Evolutionary conservation across 2,797 vertebrate species (phyloP), one percentile per base, ranked within the genome.

Genomic region (Ciconia nigra): DNA sequence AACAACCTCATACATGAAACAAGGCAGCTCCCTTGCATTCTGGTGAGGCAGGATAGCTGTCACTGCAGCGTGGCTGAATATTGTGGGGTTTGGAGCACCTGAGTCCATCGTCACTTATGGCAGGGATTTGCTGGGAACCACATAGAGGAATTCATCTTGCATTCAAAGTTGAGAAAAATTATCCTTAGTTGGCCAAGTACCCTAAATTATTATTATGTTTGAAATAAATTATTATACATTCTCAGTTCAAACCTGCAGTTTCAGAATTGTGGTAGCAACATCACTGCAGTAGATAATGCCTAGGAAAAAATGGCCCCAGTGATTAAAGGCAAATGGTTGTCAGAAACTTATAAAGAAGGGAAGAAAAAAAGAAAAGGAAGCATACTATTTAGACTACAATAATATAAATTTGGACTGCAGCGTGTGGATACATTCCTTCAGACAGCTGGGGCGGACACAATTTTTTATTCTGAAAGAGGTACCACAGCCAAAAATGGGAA

Each of bases 391-490:
- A 89, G 78, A 83, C 57, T 85, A 52, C 14, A 71, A 1, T 70
- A 92, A 73, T 77, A 86, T 26, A 69, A 91, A 85, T 87, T 88
- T 94, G 89, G 79, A 83, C 57, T 49, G 57, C 15, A 61, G 18
- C 0, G 0, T 93, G 78, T 84, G 44, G 63, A 49, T 96, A 42
- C 55, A 67, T 92, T 94, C 84, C 67, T 95, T 85, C 39, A 83
- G 52, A 67, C 87, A 89, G 41, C 89, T 94, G 69, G 44, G 39
- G 52, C 7, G 13, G 84, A 87, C 59, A 71, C 16, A 46, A 1
- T 67, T 85, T 83, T 92, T 67, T 87, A 41, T 91, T 92, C 37
- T 79, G 54, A 62, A 86, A 61, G 31, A 76, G 35, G 21, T 63
- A 65, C 11, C 33, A 51, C 29, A 77, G 90, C 74, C 81, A 77